These are phyloP conservation scores for Pseudoatta argentina DNA, from an alignment of 1,140 invertebrate species.

Conservation along the genomic window DNA sequence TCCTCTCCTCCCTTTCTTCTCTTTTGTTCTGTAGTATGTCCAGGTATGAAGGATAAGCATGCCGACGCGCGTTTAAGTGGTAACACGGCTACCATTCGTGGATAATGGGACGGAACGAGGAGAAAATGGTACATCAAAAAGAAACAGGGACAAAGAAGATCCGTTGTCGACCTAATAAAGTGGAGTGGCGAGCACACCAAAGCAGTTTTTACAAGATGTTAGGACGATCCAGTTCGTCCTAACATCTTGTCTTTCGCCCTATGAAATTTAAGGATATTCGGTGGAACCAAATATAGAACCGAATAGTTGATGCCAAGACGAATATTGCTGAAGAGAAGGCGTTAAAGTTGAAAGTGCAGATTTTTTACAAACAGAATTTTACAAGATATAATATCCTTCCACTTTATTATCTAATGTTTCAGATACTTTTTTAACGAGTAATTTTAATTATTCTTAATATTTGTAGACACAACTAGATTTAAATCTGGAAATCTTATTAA, in stretches of 20 bases:
- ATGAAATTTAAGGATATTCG: slow-evolving; percentile 43
- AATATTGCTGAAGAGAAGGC: neutral
- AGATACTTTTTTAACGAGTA: neutral
- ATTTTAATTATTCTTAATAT: neutral
- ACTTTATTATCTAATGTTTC: neutral
- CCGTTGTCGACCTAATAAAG: slow-evolving; percentile 70
- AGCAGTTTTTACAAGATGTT: slow-evolving; percentile 12
- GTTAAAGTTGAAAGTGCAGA: neutral
- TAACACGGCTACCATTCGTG: slow-evolving; percentile 61
- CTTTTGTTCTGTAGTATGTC: slow-evolving; percentile 4
- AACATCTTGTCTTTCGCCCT: neutral
- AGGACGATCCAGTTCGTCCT: neutral
- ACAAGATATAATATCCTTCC: neutral
- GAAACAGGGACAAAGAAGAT: slow-evolving; percentile 71
- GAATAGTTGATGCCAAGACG: neutral
- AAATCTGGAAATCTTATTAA: too few species aligned
- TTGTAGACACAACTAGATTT: neutral
- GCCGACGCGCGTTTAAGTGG: slow-evolving; percentile 50
- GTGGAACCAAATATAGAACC: neutral
- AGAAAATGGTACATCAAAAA: slow-evolving; percentile 75
- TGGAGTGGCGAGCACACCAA: slow-evolving; percentile 40
- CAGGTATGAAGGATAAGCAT: neutral
- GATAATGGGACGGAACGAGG: slow-evolving; percentile 74
- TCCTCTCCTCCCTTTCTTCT: too few species aligned
- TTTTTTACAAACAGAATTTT: neutral